Percentiles rank a stretch among this genome's conserved stretches.
phyloP scores from a whole-genome alignment of 2,113 vertebrate genomes.

The Brachirus orientalis region DNA sequence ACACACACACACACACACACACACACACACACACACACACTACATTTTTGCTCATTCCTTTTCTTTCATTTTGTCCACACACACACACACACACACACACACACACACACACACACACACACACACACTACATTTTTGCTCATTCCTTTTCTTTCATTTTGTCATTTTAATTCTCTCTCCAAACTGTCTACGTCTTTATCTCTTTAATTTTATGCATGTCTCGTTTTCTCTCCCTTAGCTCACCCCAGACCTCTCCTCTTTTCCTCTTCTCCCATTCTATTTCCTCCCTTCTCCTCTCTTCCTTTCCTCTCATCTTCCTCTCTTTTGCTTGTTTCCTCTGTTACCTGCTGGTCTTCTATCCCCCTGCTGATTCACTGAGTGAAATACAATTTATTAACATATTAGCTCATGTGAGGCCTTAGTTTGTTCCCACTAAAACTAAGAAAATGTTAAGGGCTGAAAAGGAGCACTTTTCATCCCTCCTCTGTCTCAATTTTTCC shows the following conservation, averaged over 20 bases:
- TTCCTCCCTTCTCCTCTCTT: neutral
- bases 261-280: neutral
- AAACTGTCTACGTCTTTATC: neutral
- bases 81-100: slow-evolving; percentile 14
- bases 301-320: too few relatives aligned
- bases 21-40: neutral
- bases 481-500: too few relatives aligned
- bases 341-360: slow-evolving; percentile 4
- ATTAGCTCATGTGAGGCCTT: neutral
- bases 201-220: neutral
- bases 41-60: neutral
- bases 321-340: too few relatives aligned
- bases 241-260: neutral
- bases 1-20: slow-evolving; percentile 23
- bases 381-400: slow-evolving; percentile 19
- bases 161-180: slow-evolving; percentile 3
- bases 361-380: slow-evolving; percentile 38
- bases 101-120: slow-evolving; percentile 14
- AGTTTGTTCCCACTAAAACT: slow-evolving; percentile 7
- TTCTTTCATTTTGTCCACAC: too few relatives aligned
- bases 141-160: neutral
- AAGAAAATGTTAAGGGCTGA: too few relatives aligned
- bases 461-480: too few relatives aligned
- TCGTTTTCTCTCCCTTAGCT: neutral
- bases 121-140: neutral